Base-by-base conservation (phyloP, 2,113 vertebrate species). In the Loxodonta africana region DNA sequence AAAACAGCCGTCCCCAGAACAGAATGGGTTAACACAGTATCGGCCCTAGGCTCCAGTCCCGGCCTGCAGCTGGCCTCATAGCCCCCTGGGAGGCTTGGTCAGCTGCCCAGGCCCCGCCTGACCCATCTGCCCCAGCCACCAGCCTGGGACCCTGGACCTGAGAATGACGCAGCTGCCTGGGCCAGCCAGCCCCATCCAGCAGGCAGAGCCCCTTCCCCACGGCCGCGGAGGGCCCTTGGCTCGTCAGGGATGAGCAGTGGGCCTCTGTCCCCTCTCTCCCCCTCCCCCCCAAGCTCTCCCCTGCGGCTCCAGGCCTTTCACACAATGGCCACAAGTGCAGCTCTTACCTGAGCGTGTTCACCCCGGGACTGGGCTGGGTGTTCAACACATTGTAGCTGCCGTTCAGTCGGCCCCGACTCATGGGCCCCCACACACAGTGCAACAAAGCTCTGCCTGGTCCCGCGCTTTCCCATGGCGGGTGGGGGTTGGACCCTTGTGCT, bases 51-150 rank as follows among this genome's bases (percentile, higher is more conserved):
- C 78, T 88, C 77, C 18, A 37, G 74, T 69, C 48, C 26, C 5
- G 86, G 84, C 69, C 86, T 65, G 80, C 98, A 97, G 97, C 97
- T 97, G 97, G 91, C 95, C 81, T 83, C 91, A 51, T 1, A 28
- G 80, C 71, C 85, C 84, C 90, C 37, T 5, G 5, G 65, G 94
- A 89, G 46, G 83, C 87, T 71, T 80, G 18, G 57, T 96, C 97
- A 97, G 96, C 97, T 98, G 95, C 86, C 91, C 73, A 46, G 90
- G 74, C 78, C 80, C 91, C 44, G 0, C 94, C 91, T 89, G 71
- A 65, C 78, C 63, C 37, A 26, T 83, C 77, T 1, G 15, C 80
- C 63, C 67, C 95, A 91, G 57, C 86, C 96, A 97, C 95, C 93
- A 78, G 87, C 95, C 93, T 78, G 87, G 94, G 85, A 82, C 80